Evolutionary conservation across 2,113 vertebrate species (phyloP).

Genomic region (Corapipo altera): DNA sequence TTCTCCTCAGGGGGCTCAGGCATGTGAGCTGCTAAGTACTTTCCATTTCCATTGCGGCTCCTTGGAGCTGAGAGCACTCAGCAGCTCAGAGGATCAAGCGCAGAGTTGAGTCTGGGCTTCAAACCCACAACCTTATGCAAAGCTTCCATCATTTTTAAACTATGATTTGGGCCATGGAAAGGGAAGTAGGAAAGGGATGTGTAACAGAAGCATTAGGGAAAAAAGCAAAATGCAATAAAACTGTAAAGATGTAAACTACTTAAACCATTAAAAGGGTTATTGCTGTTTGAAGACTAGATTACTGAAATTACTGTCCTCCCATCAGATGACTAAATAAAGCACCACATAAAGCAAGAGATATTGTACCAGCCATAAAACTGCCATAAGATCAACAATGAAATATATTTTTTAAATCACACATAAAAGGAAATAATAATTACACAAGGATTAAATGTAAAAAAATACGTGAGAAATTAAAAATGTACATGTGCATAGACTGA

Average conservation of each 20-base stretch:
- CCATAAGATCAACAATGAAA: constrained; percentile 26
- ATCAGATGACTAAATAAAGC: constrained; percentile 66
- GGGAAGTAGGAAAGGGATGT: background rate
- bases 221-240: background rate
- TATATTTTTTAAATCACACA: constrained; percentile 46
- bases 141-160: background rate
- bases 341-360: constrained; percentile 47
- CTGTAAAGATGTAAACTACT: constrained; percentile 14
- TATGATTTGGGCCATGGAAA: background rate
- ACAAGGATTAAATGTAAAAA: constrained; percentile 26
- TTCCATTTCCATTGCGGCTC: constrained; percentile 15
- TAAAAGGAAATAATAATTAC: constrained; percentile 48
- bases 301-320: constrained; percentile 61
- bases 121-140: background rate
- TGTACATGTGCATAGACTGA: constrained; percentile 24
- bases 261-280: constrained; percentile 34
- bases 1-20: constrained; percentile 11
- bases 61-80: background rate
- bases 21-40: constrained; percentile 18
- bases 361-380: constrained; percentile 26
- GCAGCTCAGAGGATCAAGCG: background rate
- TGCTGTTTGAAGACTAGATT: constrained; percentile 57
- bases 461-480: constrained; percentile 20
- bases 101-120: background rate
- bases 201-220: background rate